Evolutionary conservation across 2,888 invertebrate genomes (phyloP), one percentile per base, ranked within the genome.

Genomic region (Agriopis marginaria): DNA sequence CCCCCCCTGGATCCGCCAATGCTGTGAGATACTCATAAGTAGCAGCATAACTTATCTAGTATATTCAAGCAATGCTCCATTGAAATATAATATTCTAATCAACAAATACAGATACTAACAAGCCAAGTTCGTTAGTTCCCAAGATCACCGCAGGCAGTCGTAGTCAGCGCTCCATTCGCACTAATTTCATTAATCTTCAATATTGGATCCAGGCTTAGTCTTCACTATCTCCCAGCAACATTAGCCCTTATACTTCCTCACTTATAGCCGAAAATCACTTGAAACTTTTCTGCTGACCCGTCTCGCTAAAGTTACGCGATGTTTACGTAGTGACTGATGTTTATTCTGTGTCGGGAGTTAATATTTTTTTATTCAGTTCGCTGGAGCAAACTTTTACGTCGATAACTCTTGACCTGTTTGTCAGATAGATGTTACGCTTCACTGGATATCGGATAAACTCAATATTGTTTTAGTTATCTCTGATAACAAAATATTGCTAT

Each of bases 131-230:
- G 78, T 80, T 76, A 79, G 76, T 75, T 75, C 62, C 62, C 58
- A 76, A 81, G 81, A 83, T 79, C 78, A 81, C 81, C 80, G 77
- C 81, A 75, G 75, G 77, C 77, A 77, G 81, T 80, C 72, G 47
- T 79, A 23, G 75, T 80, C 80, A 79, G 82, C 75, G 71, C 72
- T 75, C 75, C 63, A 74, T 75, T 76, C 78, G 78, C 82, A 81
- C 86, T 88, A 87, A 89, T 88, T 89, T 84, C 81, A 89, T 89
- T 89, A 88, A 87, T 88, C 85, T 82, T 76, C 79, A 83, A 83
- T 85, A 89, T 89, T 88, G 86, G 84, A 85, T 86, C 71, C 73
- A 73, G 71, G 70, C 59, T 62, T 71, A 56, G 67, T 66, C 69
- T 63, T 69, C 68, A 68, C 65, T 61, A 68, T 70, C 73, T 72